A percentile compares a stretch with the other conserved stretches of the same genome.
These are phyloP conservation scores for Entomobrya multifasciata DNA, from an alignment of 2,888 invertebrate species.

Conservation along the genomic window DNA sequence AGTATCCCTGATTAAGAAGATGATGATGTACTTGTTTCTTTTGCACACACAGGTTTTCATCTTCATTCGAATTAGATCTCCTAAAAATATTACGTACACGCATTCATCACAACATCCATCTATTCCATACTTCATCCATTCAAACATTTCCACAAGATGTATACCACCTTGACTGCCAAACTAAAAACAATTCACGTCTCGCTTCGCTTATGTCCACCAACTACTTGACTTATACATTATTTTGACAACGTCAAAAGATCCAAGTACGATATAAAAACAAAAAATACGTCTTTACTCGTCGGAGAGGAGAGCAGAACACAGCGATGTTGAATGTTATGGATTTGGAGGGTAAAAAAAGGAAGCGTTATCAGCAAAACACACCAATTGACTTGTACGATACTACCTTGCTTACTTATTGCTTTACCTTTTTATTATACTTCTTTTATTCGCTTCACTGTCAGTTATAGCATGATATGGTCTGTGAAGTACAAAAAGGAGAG, in stretches of 20 bases:
- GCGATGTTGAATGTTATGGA: background rate
- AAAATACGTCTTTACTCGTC: background rate
- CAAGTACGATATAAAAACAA: background rate
- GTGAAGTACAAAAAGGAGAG: background rate
- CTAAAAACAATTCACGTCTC: constrained; percentile 30
- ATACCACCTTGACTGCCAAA: background rate
- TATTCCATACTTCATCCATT: constrained; percentile 40
- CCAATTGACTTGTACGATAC: background rate
- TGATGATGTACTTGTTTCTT: constrained; percentile 1
- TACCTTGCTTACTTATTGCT: background rate
- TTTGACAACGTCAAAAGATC: constrained; percentile 63
- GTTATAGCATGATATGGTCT: background rate
- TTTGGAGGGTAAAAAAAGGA: background rate
- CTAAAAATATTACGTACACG: background rate
- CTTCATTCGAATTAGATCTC: too few species aligned
- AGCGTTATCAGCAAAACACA: constrained; percentile 15
- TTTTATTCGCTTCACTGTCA: background rate
- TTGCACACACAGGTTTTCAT: constrained; percentile 5
- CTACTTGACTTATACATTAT: constrained; percentile 35
- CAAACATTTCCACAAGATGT: background rate
- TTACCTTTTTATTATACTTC: constrained; percentile 20
- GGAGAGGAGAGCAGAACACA: background rate
- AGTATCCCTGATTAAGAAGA: background rate
- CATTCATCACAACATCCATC: background rate
- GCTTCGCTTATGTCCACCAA: constrained; percentile 43